These are phyloP conservation scores for Isaurus tuberculatus DNA, from an alignment of 92 coral and sea anemone genomes.

Conservation along the genomic window DNA sequence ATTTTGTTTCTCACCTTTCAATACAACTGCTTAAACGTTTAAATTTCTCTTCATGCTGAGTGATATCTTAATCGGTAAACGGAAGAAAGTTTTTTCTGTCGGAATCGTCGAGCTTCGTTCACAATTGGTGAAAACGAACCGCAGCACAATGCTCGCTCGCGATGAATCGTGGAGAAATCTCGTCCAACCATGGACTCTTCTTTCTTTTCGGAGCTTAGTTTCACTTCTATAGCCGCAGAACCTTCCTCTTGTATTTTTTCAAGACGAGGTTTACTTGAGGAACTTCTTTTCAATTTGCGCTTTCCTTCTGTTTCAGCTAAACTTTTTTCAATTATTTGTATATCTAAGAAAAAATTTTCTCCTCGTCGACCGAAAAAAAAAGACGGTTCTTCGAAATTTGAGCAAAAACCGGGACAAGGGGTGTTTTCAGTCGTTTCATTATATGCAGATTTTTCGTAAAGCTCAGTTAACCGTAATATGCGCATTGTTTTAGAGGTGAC, in stretches of 20 bases:
- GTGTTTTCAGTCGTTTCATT: neutral
- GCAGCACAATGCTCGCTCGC: constrained; percentile 22
- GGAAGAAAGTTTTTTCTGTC: constrained; percentile 1
- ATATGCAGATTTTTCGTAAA: neutral
- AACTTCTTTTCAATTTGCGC: constrained; percentile 13
- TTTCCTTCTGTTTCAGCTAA: constrained; percentile 9
- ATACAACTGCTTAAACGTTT: no score
- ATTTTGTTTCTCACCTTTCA: no score
- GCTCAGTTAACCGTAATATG: neutral
- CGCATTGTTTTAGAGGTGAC: constrained; percentile 7
- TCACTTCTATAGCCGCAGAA: neutral
- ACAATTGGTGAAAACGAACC: constrained; percentile 8
- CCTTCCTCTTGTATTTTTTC: constrained; percentile 31
- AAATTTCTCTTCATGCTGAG: neutral
- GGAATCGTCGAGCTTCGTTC: constrained; percentile 23
- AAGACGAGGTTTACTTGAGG: constrained; percentile 18
- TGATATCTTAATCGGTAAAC: neutral
- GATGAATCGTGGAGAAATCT: constrained; percentile 34
- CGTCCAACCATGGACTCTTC: constrained; percentile 8
- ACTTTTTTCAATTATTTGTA: constrained; percentile 23
- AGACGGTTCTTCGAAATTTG: neutral
- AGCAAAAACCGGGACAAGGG: neutral
- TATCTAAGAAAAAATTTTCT: constrained; percentile 13
- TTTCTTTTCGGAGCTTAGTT: neutral
- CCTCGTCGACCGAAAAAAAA: neutral